Base-by-base conservation (phyloP, 2,888 invertebrate genomes). In the Pristionchus arcanus region DNA sequence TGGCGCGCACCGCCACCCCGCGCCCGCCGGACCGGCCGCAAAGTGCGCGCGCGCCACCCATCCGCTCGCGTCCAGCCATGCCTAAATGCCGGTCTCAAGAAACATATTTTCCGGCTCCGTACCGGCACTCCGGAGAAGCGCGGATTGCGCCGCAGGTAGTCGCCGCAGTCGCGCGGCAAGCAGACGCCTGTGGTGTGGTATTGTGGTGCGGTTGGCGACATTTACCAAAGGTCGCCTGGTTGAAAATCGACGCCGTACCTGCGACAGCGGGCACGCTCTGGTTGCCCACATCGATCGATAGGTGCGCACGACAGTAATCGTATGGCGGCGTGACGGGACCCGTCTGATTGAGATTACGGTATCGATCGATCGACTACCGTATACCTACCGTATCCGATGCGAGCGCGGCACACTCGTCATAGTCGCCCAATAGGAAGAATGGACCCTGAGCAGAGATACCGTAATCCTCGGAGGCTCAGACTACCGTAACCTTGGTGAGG, bases 391-490 rank as follows among this genome's bases (percentile, higher is more conserved):
- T 84, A 55, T 59, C 59, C 59, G 37, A 21, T 11, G 59, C 55
- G 66, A 84, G 84, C 25, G 87, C 74, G 31, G 74, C 83, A 55
- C 93, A 93, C 34, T 90, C 89, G 34, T 93, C 93, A 83, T 90
- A 93, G 74, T 93, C 92, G 16, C 92, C 93, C 34, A 93, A 85
- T 25, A 93, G 87, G 87, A 92, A 92, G 91, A 92, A 92, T 13
- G 92, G 93, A n/a, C 93, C 93, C 87, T 88, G 87, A 31, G 21
- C 15, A 31, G 19, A 74, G 81, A n/a, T 81, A 81, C 74, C 81
- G 81, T 81, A 49, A 81, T 42, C 49, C 49, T 28, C 49, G 1
- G 4, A 11, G 2, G 2, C 0, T 7, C 25, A n/a, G 53, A 28
- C 25, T 81, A 81, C 81, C n/a, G 81, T 81, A 81, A 88, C 87